phyloP scores from a whole-genome alignment of 2,113 vertebrate genomes.

The Columba janthina region DNA sequence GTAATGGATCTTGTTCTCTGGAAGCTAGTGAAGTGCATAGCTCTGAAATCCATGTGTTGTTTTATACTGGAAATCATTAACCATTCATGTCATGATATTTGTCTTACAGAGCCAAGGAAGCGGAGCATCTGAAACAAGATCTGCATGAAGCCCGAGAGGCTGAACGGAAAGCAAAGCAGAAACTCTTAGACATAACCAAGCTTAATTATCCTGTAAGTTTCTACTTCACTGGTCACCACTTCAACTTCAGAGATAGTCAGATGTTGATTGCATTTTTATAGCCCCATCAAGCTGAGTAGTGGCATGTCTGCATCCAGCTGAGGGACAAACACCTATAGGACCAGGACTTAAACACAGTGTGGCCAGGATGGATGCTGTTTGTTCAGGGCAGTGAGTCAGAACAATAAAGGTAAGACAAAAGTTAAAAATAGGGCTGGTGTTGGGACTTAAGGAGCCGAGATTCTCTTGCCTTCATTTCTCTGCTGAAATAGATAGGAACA shows the following conservation, averaged over 20 bases:
- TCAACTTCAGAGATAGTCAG: not conserved
- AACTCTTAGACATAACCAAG: constrained; percentile 86
- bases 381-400: not conserved
- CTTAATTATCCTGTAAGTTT: constrained; percentile 81
- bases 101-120: constrained; percentile 84
- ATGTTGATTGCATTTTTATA: not conserved
- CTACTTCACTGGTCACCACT: not conserved
- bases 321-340: not conserved
- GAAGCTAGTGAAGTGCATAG: not conserved
- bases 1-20: not conserved
- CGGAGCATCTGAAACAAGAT: constrained; percentile 90
- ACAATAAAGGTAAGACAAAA: not conserved
- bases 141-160: constrained; percentile 89
- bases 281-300: not conserved
- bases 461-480: not conserved
- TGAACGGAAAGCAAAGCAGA: constrained; percentile 86
- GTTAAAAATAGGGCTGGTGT: not conserved
- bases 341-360: not conserved
- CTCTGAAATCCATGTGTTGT: not conserved
- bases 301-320: not conserved
- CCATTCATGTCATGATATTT: not conserved
- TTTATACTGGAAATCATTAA: not conserved
- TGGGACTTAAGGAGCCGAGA: not conserved
- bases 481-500: not conserved
- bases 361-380: not conserved